phyloP scores from a whole-genome alignment of 1,140 invertebrate genomes.

The Dryas iulia region DNA sequence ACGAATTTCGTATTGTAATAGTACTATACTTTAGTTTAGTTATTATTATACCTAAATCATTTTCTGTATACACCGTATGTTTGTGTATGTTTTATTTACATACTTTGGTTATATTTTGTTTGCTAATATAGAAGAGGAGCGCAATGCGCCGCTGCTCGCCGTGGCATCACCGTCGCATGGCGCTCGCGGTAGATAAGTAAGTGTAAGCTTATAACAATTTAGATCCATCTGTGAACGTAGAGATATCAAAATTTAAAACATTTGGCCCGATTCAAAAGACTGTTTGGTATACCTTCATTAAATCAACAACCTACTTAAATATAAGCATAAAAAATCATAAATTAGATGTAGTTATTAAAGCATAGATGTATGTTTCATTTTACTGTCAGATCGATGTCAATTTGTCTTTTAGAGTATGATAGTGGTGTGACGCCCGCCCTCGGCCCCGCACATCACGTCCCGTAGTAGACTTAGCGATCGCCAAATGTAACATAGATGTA shows the following conservation, averaged over 20 bases:
- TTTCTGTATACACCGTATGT: slow-evolving; percentile 55
- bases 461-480: slow-evolving; percentile 70
- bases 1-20: slow-evolving; percentile 63
- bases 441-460: slow-evolving; percentile 54
- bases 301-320: slow-evolving; percentile 57
- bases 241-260: slow-evolving; percentile 76
- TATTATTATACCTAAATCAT: slow-evolving; percentile 45
- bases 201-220: slow-evolving; percentile 65
- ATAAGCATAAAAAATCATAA: slow-evolving; percentile 54
- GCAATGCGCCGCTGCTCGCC: slow-evolving; percentile 28
- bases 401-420: slow-evolving; percentile 54
- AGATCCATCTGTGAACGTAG: slow-evolving; percentile 70
- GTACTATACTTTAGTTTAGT: slow-evolving; percentile 61
- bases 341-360: slow-evolving; percentile 67
- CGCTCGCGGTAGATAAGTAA: slow-evolving; percentile 35
- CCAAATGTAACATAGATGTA: slow-evolving; percentile 79
- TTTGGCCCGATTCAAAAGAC: slow-evolving; percentile 80
- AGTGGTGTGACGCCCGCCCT: slow-evolving; percentile 55
- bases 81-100: slow-evolving; percentile 57
- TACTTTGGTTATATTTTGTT: slow-evolving; percentile 47
- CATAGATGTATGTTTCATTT: slow-evolving; percentile 57
- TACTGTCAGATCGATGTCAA: slow-evolving; percentile 59
- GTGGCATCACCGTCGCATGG: slow-evolving; percentile 32
- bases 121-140: slow-evolving; percentile 24
- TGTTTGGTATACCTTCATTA: slow-evolving; percentile 79